Evolutionary conservation across 2,797 vertebrate genomes (phyloP), one percentile per base, ranked within the genome.

Genomic region (Characodon lateralis): DNA sequence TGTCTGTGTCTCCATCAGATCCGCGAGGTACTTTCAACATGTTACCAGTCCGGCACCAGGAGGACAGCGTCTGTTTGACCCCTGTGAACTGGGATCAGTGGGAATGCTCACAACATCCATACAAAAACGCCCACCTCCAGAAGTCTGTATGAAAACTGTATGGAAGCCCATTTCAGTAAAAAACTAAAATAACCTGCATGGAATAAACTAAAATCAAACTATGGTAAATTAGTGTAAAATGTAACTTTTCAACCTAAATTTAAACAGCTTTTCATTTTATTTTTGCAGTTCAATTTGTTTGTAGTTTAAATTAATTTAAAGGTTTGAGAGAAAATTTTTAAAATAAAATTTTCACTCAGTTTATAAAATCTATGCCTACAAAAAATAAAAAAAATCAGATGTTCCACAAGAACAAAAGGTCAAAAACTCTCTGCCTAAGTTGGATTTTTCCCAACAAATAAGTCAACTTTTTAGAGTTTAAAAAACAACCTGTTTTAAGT

Each of bases 1-100:
- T 53, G 73, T 46, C 58, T 43, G 28, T 12, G 55, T 71, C 68
- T 77, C 76, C 76, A 61, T 77, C 76, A 77, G 76, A 77, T 48
- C 66, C 75, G 13, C 50, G 24, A 14, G 28, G 18, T 24, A 51
- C 46, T 71, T 31, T n/a, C 51, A 7, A 35, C 12, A 55, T 9
- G 51, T 56, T 39, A 10, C 12, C 4, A 35, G 48, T 72, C 50
- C 50, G 35, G 53, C 35, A 26, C 51, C 13, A 8, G 35, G 24
- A 35, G 12, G 12, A 55, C 35, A 39, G 71, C 24, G 39, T 39
- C 31, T 24, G 66, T 46, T 46, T 69, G 24, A 16, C 41, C n/a
- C 13, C 24, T 1, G 41, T 69, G 39, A n/a, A 14, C 66, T 69
- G 66, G 63, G 65, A 43, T 66, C 65, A 55, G 50, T 71, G 48